These are phyloP conservation scores for Gonatopus flavifemur DNA, from an alignment of 1,140 invertebrate genomes.

Conservation along the genomic window DNA sequence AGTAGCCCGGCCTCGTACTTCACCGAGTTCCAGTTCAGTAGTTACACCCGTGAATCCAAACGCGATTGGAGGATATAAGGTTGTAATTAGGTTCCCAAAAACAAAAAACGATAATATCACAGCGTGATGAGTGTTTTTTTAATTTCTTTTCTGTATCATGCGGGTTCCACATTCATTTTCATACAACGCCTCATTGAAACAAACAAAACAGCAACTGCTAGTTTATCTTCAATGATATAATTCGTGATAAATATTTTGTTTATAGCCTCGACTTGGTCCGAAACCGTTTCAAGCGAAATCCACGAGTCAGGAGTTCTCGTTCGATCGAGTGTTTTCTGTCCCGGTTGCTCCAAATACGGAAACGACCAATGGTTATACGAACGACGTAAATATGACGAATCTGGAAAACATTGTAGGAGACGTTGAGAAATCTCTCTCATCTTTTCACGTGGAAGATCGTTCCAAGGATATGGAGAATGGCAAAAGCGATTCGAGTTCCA, in stretches of 20 bases:
- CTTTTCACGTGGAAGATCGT: conserved; percentile 38
- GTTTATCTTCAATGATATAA: too few species aligned
- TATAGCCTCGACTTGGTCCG: conserved; percentile 76
- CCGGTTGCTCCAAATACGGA: conserved; percentile 67
- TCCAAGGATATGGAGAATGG: conserved; percentile 58
- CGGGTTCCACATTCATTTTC: too few species aligned
- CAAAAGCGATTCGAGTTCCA: conserved; percentile 64
- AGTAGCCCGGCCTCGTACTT: conserved; percentile 71
- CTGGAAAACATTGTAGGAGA: conserved; percentile 28
- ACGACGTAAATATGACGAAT: conserved; percentile 23
- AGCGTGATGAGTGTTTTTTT: neutral
- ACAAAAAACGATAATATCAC: conserved; percentile 18
- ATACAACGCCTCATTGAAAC: too few species aligned
- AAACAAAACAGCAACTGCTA: too few species aligned
- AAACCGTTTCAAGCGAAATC: conserved; percentile 79
- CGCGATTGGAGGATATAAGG: conserved; percentile 70
- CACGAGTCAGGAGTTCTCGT: conserved; percentile 71
- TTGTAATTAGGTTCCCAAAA: conserved; percentile 49
- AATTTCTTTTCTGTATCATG: neutral
- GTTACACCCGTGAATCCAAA: conserved; percentile 62
- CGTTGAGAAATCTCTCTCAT: conserved; percentile 49
- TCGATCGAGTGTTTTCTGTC: conserved; percentile 79
- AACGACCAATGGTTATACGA: conserved; percentile 39
- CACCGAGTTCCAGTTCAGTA: conserved; percentile 57
- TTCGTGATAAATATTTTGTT: too few species aligned